Percentiles rank a stretch among this genome's conserved stretches.
Evolutionary conservation across 2,113 vertebrate genomes (phyloP).

Genomic region (mouse (Mus musculus)): DNA sequence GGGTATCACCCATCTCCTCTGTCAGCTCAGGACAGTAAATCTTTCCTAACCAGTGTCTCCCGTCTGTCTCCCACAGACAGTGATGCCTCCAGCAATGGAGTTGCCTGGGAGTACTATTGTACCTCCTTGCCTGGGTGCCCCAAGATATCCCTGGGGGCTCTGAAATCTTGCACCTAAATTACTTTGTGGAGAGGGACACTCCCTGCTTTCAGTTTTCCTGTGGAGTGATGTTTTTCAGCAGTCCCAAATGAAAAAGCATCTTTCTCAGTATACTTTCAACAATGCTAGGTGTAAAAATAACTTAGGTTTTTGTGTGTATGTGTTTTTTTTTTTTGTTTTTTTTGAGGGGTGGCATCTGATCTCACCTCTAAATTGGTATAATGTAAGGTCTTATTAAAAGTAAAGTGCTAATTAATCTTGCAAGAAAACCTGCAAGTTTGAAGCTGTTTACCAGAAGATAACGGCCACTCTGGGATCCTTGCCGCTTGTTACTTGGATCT

Average conservation of each 20-base stretch:
- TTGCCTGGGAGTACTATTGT: neutral
- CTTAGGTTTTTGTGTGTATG: neutral
- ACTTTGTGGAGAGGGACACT: neutral
- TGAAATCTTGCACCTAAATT: neutral
- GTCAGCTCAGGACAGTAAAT: constrained; percentile 51
- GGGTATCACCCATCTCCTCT: neutral
- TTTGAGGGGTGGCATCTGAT: neutral
- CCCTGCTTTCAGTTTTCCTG: constrained; percentile 7
- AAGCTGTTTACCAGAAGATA: neutral
- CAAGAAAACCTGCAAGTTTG: neutral
- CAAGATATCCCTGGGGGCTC: neutral
- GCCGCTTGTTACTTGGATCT: neutral
- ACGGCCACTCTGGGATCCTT: neutral
- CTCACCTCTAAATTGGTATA: neutral
- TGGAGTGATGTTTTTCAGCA: neutral
- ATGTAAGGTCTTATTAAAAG: constrained; percentile 34
- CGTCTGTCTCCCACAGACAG: neutral
- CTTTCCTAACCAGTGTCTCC: constrained; percentile 10
- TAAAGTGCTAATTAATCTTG: constrained; percentile 35
- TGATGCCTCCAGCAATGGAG: neutral
- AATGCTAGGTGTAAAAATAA: neutral
- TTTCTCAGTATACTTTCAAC: neutral
- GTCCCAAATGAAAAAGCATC: neutral
- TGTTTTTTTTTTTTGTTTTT: neutral
- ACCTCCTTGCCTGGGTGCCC: neutral